phyloP scores from a whole-genome alignment of 1,140 invertebrate genomes.

The Spodoptera frugiperda region DNA sequence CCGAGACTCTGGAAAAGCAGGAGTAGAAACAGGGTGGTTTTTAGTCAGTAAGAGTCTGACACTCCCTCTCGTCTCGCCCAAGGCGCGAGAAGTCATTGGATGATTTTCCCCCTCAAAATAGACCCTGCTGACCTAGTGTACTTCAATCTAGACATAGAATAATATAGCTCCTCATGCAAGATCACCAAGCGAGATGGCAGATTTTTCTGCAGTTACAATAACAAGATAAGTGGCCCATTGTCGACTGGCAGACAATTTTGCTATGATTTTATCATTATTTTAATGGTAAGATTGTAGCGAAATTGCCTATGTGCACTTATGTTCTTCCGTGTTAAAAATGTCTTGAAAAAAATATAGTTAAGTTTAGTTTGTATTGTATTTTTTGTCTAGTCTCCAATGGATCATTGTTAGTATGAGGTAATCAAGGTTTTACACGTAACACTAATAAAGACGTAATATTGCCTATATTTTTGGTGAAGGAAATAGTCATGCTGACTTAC shows the following conservation, averaged over 20 bases:
- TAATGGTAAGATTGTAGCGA: constrained; percentile 20
- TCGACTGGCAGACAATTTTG: constrained; percentile 20
- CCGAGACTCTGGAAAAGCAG: too few species aligned
- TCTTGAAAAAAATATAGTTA: background rate
- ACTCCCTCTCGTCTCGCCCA: too few species aligned
- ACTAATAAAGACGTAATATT: too few species aligned
- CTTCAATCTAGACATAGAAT: too few species aligned
- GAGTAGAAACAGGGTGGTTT: too few species aligned
- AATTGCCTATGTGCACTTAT: constrained; percentile 11
- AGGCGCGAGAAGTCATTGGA: too few species aligned
- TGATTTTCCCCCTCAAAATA: too few species aligned
- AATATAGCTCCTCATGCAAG: constrained; percentile 12
- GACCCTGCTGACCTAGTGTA: too few species aligned
- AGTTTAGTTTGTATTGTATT: background rate
- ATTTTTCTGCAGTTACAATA: constrained; percentile 21
- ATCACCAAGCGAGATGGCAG: background rate
- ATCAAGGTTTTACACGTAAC: background rate
- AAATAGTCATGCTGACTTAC: too few species aligned
- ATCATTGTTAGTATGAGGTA: too few species aligned
- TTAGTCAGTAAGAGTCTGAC: too few species aligned
- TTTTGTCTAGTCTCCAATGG: background rate
- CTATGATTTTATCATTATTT: constrained; percentile 33
- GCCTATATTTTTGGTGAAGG: too few species aligned
- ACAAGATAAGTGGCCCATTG: constrained; percentile 34
- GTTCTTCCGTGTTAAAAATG: background rate